Conservation (phyloP, 2,797 vertebrate species). For the Salarias fasciatus region DNA sequence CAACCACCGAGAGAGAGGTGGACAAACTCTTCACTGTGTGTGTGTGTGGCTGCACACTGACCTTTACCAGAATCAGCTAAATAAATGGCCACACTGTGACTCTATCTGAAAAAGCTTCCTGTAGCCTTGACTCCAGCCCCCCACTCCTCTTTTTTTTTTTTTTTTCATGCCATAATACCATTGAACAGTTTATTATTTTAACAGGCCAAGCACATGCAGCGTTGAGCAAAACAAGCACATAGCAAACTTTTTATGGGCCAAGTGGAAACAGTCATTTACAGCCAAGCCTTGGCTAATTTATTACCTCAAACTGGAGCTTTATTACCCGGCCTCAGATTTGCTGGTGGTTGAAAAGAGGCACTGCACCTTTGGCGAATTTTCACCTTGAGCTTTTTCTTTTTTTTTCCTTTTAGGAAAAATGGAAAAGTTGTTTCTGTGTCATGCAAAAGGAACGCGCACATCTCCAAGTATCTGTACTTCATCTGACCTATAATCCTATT, state of each 20-base stretch:
- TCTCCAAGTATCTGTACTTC: slow-evolving; percentile 73
- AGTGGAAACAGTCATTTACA: slow-evolving; percentile 83
- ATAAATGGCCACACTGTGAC: slow-evolving; percentile 52
- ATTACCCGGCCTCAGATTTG: slow-evolving; percentile 64
- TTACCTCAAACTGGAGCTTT: slow-evolving; percentile 65
- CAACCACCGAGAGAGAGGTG: too few relatives aligned
- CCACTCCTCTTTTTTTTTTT: too few relatives aligned
- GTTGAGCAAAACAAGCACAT: slow-evolving; percentile 80
- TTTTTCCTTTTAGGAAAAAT: slow-evolving; percentile 53
- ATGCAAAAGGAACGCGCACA: slow-evolving; percentile 62
- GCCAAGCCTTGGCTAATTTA: slow-evolving; percentile 81
- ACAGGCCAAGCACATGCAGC: slow-evolving; percentile 73
- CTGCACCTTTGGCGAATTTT: slow-evolving; percentile 68
- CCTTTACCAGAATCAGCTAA: slow-evolving; percentile 40
- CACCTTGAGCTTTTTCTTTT: slow-evolving; percentile 40
- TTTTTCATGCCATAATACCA: slow-evolving; percentile 59
- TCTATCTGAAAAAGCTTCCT: slow-evolving; percentile 70
- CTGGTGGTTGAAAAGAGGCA: slow-evolving; percentile 65
- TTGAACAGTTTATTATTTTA: slow-evolving; percentile 79
- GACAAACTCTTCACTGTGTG: too few relatives aligned
- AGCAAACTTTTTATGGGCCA: slow-evolving; percentile 78
- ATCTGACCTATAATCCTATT: slow-evolving; percentile 75
- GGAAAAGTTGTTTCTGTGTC: slow-evolving; percentile 64
- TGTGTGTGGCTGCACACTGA: slow-evolving; percentile 15
- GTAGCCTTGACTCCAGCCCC: slow-evolving; percentile 42